Base-by-base conservation (phyloP, 2,797 vertebrate genomes). In the Sciaenops ocellatus region DNA sequence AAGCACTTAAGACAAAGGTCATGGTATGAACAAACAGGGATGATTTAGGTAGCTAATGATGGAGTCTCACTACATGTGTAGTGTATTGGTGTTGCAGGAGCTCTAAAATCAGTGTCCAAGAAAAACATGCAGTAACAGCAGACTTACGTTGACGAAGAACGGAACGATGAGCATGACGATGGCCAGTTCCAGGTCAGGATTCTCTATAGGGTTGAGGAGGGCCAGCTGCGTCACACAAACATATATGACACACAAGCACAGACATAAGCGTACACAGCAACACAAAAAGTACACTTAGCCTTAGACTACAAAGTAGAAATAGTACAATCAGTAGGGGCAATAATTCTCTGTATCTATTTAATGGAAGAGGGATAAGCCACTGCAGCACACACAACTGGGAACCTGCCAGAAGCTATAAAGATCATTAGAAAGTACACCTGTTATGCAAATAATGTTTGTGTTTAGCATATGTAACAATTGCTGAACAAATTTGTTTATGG, bases 131-230 rank as follows among this genome's bases (percentile, higher is more conserved):
- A 11, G n/a, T 16, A 59, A 59, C 60, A 51, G 18, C 16, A 65
- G 83, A 97, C 98, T 97, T 95, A 99, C 98, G 50, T 99, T 99
- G 83, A 99, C 95, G 87, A 99, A 99, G 95, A 99, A 99, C n/a
- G 98, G 98, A 73, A 99, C 98, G 73, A 99, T 99, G 85, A 99
- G 95, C 98, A 99, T 98, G 90, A 99, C 98, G 70, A 99, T 97
- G 84, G 98, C 97, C 92, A 99, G 94, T 87, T 99, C 98, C 96
- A 99, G 73, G 81, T 96, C 94, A 65, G 98, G 97, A 89, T 98
- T 97, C 74, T 96, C 85, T 90, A 99, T 98, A 73, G 96, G 97
- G 86, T 98, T 99, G 92, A 97, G 88, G 50, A 96, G 95, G 89
- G 97, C 95, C 91, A 99, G 95, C 98, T 99, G 96, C 41, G 34